Evolutionary conservation across 2,888 invertebrate species (phyloP), one percentile per base, ranked within the genome.

Genomic region (Tortrix viridana): DNA sequence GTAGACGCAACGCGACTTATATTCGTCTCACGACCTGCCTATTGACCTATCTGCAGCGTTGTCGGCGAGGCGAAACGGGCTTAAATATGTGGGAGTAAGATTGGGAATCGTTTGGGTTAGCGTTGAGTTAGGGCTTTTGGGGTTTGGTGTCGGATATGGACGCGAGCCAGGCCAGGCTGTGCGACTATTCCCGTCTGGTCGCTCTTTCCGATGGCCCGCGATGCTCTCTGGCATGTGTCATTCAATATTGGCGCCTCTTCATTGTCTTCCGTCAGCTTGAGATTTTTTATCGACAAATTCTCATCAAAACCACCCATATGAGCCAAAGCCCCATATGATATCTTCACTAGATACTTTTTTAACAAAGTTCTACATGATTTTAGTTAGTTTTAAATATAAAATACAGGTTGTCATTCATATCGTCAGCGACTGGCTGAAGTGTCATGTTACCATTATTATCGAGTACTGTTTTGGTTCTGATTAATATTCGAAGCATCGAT

Each of bases 141-240:
- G 70, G 72, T n/a, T 69, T 71, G 73, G 69, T 69, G 69, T 71
- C 68, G 67, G 68, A 77, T 76, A 89, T 92, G 91, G 91, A 88
- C 87, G 82, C 74, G 75, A 78, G 91, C 91, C 91, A 91, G 88
- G 91, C 90, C 91, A 86, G 91, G 90, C 74, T 79, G 79, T 77
- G 88, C 76, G 89, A 89, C 91, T 92, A 92, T 92, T 92, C 91
- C 91, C 90, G 91, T 89, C 91, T 88, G 82, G 83, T 84, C 76
- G 76, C 84, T 81, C 82, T 80, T 82, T 82, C 84, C 81, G 79
- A 84, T 83, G 79, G 81, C 77, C 80, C 74, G 77, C 80, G 73
- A 80, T 80, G 79, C 78, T 79, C 80, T 82, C 81, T 80, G 81
- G 82, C 86, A 79, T 79, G 72, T 84, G 81, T 81, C 85, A 82